Conservation (phyloP, 1,140 invertebrate species). For the Ceratoteleas bidentatus region DNA sequence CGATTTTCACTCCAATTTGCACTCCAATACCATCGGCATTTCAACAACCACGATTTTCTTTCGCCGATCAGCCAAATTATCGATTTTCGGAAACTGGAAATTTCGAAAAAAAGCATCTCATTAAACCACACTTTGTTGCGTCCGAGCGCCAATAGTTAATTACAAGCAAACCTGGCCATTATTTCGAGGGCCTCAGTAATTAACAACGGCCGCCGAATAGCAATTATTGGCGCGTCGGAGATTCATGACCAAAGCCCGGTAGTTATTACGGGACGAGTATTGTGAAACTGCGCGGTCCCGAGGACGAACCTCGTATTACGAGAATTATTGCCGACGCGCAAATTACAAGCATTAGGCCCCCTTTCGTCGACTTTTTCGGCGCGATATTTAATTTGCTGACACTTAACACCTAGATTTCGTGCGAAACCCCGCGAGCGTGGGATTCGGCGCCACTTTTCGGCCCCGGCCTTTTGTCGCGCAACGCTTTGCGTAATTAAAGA, state of each 20-base stretch:
- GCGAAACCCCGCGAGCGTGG: too few relatives aligned
- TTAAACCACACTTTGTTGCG: conserved; percentile 42
- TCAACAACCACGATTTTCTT: too few relatives aligned
- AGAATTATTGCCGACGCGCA: conserved; percentile 21
- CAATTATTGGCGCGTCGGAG: conserved; percentile 62
- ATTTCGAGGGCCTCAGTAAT: conserved; percentile 55
- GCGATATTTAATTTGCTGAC: not conserved
- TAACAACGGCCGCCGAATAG: conserved; percentile 57
- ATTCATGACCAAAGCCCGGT: conserved; percentile 62
- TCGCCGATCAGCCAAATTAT: not conserved
- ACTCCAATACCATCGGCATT: too few relatives aligned
- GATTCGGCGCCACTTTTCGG: too few relatives aligned
- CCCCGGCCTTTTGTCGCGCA: too few relatives aligned
- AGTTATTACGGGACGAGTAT: conserved; percentile 51
- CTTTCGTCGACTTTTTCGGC: not conserved
- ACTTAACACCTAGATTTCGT: not conserved
- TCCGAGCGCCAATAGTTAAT: conserved; percentile 49
- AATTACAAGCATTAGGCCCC: conserved; percentile 3
- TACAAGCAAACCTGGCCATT: conserved; percentile 58
- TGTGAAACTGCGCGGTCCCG: conserved; percentile 38
- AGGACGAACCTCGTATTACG: conserved; percentile 28
- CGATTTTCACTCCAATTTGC: not conserved
- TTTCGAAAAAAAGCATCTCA: conserved; percentile 23
- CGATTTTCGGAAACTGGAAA: not conserved
- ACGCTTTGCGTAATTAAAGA: too few relatives aligned